Percentiles rank a stretch among this genome's conserved stretches.
Conservation (phyloP, 2,113 vertebrate genomes). For the Pseudois nayaur region DNA sequence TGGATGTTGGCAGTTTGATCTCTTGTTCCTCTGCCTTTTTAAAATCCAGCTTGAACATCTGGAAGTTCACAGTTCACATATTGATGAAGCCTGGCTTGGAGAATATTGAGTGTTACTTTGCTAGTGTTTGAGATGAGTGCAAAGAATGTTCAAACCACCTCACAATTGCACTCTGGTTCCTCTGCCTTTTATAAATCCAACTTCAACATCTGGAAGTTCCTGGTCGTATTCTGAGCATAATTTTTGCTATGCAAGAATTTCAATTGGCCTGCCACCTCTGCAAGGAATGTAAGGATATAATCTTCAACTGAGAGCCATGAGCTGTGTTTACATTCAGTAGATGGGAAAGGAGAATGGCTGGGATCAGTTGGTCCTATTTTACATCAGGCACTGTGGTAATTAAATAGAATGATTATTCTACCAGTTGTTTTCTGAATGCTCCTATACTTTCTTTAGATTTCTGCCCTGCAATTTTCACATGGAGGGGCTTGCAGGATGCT, state of each 20-base stretch:
- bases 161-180: not conserved
- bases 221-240: not conserved
- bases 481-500: not conserved
- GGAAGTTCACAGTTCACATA: not conserved
- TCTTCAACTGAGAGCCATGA: not conserved
- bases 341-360: not conserved
- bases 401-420: not conserved
- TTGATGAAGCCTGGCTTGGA: not conserved
- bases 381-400: not conserved
- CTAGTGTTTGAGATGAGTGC: not conserved
- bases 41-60: not conserved
- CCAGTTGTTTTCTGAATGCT: not conserved
- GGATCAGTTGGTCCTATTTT: not conserved
- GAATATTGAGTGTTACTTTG: not conserved
- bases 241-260: not conserved
- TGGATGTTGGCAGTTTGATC: not conserved
- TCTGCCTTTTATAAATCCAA: not conserved
- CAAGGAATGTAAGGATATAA: not conserved
- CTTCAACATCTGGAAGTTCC: not conserved
- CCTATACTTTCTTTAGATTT: not conserved
- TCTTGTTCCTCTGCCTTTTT: not conserved
- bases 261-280: not conserved
- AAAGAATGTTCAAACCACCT: not conserved
- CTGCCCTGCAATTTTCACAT: not conserved
- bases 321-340: not conserved